A percentile compares a stretch with the other conserved stretches of the same genome.
Evolutionary conservation across 2,113 vertebrate genomes (phyloP).

Genomic region (Mustela lutreola): DNA sequence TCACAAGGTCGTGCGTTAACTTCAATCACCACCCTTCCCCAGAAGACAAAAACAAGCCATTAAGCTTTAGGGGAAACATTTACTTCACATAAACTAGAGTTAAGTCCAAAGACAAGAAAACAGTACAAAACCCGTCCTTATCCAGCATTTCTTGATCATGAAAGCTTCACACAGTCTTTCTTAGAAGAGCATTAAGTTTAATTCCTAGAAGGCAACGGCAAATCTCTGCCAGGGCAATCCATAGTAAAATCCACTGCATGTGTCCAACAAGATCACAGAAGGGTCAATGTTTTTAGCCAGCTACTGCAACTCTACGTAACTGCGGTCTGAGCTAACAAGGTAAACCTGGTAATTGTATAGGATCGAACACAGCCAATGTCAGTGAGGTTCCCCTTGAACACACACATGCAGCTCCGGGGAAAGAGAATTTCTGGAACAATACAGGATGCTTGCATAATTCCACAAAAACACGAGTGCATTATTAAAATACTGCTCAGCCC

Average conservation of each 20-base stretch:
- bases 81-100: neutral
- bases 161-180: slow-evolving; percentile 16
- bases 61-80: neutral
- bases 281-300: neutral
- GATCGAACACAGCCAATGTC: neutral
- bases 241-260: slow-evolving; percentile 14
- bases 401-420: slow-evolving; percentile 25
- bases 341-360: neutral
- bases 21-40: neutral
- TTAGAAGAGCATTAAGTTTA: neutral
- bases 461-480: slow-evolving; percentile 9
- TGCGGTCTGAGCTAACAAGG: neutral
- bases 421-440: slow-evolving; percentile 54
- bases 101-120: neutral
- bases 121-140: neutral
- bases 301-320: neutral
- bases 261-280: slow-evolving; percentile 25
- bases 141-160: neutral
- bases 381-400: neutral
- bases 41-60: neutral
- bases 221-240: slow-evolving; percentile 63
- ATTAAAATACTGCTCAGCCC: neutral
- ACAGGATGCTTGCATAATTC: slow-evolving; percentile 63
- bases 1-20: slow-evolving; percentile 27
- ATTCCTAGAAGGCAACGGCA: slow-evolving; percentile 81